Conservation (phyloP, 2,888 invertebrate genomes). For the Brachyptera risi region DNA sequence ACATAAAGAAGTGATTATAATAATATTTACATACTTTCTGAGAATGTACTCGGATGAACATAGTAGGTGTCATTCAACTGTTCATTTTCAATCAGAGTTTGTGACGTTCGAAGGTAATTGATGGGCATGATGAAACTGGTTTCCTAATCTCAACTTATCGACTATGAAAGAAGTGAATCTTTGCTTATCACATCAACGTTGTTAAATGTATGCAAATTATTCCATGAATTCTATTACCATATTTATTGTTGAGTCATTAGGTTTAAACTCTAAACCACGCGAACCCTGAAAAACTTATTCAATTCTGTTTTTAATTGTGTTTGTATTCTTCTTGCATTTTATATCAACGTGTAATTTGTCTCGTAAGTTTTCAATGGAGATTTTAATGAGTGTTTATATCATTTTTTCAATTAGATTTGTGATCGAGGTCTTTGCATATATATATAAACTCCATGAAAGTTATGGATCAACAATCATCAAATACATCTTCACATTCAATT, state of each 20-base stretch:
- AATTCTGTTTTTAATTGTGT: slow-evolving; percentile 11
- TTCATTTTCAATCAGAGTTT: too few species aligned
- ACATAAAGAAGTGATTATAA: too few species aligned
- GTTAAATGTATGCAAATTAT: slow-evolving; percentile 12
- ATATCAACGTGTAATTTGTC: too few species aligned
- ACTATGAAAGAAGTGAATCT: background rate
- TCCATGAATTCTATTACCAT: slow-evolving; percentile 20
- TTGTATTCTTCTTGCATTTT: slow-evolving; percentile 11
- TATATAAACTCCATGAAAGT: too few species aligned
- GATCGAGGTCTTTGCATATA: background rate
- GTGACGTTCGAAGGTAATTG: too few species aligned
- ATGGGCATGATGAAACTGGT: too few species aligned
- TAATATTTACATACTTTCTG: too few species aligned
- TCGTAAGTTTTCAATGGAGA: background rate
- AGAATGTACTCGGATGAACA: too few species aligned
- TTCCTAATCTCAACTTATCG: too few species aligned
- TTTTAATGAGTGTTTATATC: background rate
- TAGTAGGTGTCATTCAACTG: too few species aligned
- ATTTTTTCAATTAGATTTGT: slow-evolving; percentile 5
- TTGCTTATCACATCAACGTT: background rate
- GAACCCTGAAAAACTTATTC: slow-evolving; percentile 4
- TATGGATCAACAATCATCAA: too few species aligned
- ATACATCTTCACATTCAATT: too few species aligned
- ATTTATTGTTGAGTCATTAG: slow-evolving; percentile 18
- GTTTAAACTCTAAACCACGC: slow-evolving; percentile 4